phyloP scores from a whole-genome alignment of 2,888 invertebrate genomes.

The Eurytoma californica region DNA sequence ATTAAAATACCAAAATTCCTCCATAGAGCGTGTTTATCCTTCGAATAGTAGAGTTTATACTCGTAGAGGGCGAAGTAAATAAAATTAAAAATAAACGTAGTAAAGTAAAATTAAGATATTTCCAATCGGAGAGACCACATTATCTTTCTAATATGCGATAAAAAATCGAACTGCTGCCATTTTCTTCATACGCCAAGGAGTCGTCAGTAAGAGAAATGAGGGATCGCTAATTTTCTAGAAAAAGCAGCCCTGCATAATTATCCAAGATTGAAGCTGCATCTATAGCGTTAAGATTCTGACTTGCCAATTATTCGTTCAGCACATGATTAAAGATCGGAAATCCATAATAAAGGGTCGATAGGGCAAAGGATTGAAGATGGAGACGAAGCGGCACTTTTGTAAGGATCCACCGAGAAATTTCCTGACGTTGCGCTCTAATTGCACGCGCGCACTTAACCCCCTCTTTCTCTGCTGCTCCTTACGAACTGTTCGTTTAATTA shows the following conservation, averaged over 20 bases:
- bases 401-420: conserved; percentile 61
- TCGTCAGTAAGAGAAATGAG: conserved; percentile 1
- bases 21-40: no score
- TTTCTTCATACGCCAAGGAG: neutral
- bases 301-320: conserved; percentile 43
- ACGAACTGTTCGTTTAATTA: conserved; percentile 65
- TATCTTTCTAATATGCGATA: no score
- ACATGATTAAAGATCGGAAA: conserved; percentile 62
- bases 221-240: conserved; percentile 19
- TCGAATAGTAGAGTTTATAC: no score
- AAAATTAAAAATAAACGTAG: no score
- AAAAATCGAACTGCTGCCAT: no score
- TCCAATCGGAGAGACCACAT: no score
- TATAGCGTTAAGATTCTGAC: conserved; percentile 1
- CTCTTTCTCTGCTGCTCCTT: conserved; percentile 40
- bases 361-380: neutral
- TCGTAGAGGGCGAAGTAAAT: no score
- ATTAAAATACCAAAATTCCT: no score
- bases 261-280: conserved; percentile 29
- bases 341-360: conserved; percentile 59
- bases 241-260: conserved; percentile 27
- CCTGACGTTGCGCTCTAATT: conserved; percentile 63
- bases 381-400: conserved; percentile 57
- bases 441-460: conserved; percentile 57
- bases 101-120: no score